Evolutionary conservation across 2,113 vertebrate genomes (phyloP), one percentile per base, ranked within the genome.

Genomic region (Diadophis punctatus): DNA sequence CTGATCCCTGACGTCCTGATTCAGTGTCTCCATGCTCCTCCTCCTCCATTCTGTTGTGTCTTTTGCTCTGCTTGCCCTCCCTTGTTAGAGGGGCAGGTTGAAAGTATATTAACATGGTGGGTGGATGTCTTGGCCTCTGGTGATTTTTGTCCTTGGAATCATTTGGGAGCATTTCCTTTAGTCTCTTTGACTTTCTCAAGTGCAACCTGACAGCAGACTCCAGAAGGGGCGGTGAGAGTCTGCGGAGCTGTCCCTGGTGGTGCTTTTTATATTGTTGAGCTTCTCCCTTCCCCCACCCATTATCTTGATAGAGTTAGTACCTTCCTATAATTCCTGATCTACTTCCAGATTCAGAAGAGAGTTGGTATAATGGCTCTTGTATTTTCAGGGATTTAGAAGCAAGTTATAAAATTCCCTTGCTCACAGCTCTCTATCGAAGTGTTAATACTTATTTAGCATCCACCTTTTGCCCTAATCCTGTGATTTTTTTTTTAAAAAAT

Each of bases 161-260:
- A 43, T 87, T 94, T 93, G 93, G 96, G 92, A 96, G 94, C 86
- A 88, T 93, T 80, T 93, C 93, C 90, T 94, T 80, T 95, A 95
- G 95, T 94, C 94, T 92, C 92, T 27, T 55, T 89, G 74, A 91
- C 80, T 91, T 93, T 91, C 90, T 91, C 56, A 52, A 91, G 27
- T 86, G 49, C 74, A 20, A 58, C 90, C 90, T 94, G 94, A 95
- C 86, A 92, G 94, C 94, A 90, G 84, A 20, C 91, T 95, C 96
- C 95, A 56, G 90, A 96, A 96, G 93, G 94, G 94, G 94, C 86
- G 94, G 96, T 90, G 90, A 93, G 95, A 95, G 89, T 90, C 85
- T 87, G 22, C 48, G 95, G 95, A 95, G 93, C 92, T n/a, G 93
- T 95, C 94, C 95, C 95, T 92, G 95, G 94, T 96, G 96, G 95